A percentile compares a stretch with the other conserved stretches of the same genome.
These are phyloP conservation scores for Andrena flavipes DNA, from an alignment of 2,888 invertebrate genomes.

Conservation along the genomic window DNA sequence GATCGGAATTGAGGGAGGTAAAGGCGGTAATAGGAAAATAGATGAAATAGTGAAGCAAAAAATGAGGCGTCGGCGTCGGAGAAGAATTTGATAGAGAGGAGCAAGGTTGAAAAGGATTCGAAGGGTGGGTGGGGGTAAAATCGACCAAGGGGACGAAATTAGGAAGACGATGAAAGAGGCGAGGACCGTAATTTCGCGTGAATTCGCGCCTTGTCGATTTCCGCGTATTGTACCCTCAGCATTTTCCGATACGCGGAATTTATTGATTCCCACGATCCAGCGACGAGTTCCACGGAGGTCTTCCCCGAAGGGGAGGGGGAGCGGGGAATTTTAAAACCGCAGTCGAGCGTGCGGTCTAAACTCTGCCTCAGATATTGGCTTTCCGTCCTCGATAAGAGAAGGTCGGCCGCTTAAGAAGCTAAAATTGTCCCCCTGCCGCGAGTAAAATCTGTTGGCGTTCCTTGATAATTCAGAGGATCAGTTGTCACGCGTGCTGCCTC, in stretches of 20 bases:
- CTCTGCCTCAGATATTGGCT: conserved; percentile 43
- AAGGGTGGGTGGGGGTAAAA: background rate
- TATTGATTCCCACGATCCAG: conserved; percentile 57
- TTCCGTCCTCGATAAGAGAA: background rate
- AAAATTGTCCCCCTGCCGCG: too few relatives aligned
- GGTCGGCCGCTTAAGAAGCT: background rate
- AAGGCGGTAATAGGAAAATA: background rate
- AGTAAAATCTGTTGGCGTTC: background rate
- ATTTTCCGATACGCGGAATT: conserved; percentile 53
- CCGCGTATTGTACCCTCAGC: conserved; percentile 15
- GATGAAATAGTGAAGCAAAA: background rate
- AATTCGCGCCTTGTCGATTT: conserved; percentile 31
- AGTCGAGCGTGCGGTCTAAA: conserved; percentile 39
- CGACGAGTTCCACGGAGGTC: conserved; percentile 27
- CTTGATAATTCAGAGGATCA: background rate
- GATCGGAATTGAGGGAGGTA: background rate
- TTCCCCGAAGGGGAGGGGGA: too few relatives aligned
- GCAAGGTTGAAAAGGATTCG: background rate
- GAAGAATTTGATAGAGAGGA: background rate
- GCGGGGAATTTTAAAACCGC: conserved; percentile 50
- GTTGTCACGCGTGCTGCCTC: background rate
- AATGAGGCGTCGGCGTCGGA: background rate
- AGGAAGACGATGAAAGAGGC: conserved; percentile 26
- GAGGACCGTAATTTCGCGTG: conserved; percentile 39
- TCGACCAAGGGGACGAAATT: background rate